Percentiles rank a stretch among this genome's conserved stretches.
Conservation (phyloP, 2,888 invertebrate genomes). For the Pristionchus maxplancki region DNA sequence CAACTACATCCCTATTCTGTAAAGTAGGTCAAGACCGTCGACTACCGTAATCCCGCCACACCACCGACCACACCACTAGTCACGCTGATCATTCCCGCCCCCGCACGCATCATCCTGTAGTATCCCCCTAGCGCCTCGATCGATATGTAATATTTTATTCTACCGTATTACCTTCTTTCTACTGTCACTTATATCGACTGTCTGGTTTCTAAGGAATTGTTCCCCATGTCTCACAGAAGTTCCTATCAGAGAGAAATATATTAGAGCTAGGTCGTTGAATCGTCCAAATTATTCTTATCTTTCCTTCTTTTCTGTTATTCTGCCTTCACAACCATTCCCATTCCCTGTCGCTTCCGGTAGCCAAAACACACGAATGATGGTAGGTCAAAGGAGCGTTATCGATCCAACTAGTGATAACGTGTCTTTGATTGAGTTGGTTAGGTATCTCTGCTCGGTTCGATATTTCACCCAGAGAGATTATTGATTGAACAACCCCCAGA, state of each 20-base stretch:
- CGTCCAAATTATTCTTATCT: neutral
- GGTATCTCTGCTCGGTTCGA: slow-evolving; percentile 24
- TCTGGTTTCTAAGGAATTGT: slow-evolving; percentile 22
- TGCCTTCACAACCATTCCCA: slow-evolving; percentile 41
- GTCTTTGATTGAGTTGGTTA: neutral
- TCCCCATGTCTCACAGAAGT: slow-evolving; percentile 19
- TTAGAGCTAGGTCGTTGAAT: slow-evolving; percentile 4
- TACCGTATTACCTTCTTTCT: slow-evolving; percentile 3
- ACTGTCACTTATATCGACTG: slow-evolving; percentile 25
- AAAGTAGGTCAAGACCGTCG: slow-evolving; percentile 16
- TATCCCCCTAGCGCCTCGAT: slow-evolving; percentile 15
- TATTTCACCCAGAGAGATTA: slow-evolving; percentile 10
- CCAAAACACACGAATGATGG: neutral
- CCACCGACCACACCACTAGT: slow-evolving; percentile 20
- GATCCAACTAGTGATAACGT: neutral
- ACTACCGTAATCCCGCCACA: neutral
- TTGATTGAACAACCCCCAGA: neutral
- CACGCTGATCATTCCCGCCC: slow-evolving; percentile 45
- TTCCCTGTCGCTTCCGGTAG: slow-evolving; percentile 41
- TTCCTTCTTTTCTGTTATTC: slow-evolving; percentile 1
- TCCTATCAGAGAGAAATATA: slow-evolving; percentile 25
- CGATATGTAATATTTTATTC: slow-evolving; percentile 36
- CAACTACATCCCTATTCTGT: slow-evolving; percentile 99
- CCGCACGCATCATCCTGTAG: neutral
- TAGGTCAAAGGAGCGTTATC: slow-evolving; percentile 20